phyloP scores from a whole-genome alignment of 2,888 invertebrate genomes.

The Hydriomena furcata region DNA sequence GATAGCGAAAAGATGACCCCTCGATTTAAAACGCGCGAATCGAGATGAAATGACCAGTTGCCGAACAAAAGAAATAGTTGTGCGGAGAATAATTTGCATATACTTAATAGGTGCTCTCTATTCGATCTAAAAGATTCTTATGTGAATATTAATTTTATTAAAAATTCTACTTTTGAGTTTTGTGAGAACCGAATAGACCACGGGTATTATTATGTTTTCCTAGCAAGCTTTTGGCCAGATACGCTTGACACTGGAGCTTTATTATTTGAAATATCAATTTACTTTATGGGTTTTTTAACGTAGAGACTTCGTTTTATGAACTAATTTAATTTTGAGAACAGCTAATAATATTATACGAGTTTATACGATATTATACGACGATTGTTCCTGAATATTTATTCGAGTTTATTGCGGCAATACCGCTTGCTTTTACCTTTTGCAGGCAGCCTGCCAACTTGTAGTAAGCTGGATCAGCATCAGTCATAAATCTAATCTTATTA shows the following conservation, averaged over 20 bases:
- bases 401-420: slow-evolving; percentile 15
- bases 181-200: slow-evolving; percentile 36
- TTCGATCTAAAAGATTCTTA: slow-evolving; percentile 45
- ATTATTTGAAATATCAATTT: slow-evolving; percentile 3
- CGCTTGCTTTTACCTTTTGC: slow-evolving; percentile 7
- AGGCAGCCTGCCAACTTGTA: slow-evolving; percentile 23
- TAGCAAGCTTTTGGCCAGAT: too few species aligned
- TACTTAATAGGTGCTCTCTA: slow-evolving; percentile 40
- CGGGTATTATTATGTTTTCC: too few species aligned
- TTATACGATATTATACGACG: too few species aligned
- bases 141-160: slow-evolving; percentile 52
- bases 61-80: slow-evolving; percentile 54
- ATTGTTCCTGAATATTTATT: background rate
- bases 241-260: background rate
- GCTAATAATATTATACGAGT: too few species aligned
- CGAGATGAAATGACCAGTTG: slow-evolving; percentile 70
- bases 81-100: slow-evolving; percentile 67
- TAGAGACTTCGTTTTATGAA: too few species aligned
- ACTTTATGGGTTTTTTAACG: too few species aligned
- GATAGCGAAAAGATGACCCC: slow-evolving; percentile 76
- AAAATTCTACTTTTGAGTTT: slow-evolving; percentile 38
- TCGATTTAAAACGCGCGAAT: slow-evolving; percentile 69
- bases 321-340: too few species aligned
- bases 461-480: slow-evolving; percentile 21
- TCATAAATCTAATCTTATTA: slow-evolving; percentile 21